Evolutionary conservation across 2,797 vertebrate species (phyloP), one percentile per base, ranked within the genome.

Genomic region (Labroides dimidiatus): DNA sequence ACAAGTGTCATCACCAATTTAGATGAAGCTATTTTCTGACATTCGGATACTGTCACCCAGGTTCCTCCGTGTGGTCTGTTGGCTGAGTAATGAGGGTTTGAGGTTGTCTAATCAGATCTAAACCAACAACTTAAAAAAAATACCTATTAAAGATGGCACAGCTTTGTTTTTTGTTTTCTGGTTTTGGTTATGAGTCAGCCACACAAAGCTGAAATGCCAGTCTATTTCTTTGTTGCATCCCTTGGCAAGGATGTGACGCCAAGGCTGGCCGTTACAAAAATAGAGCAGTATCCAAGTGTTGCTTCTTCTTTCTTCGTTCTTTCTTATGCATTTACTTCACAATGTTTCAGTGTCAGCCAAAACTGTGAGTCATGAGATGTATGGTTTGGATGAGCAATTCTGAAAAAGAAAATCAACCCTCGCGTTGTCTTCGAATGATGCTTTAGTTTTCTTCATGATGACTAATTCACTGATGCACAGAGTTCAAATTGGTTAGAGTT

Each of bases 1-100:
- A 84, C 80, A 78, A 89, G 83, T 85, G 80, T 84, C 84, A 91
- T 93, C 90, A 91, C 84, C 77, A 76, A 88, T 89, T 90, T 86
- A 90, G 87, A 92, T 83, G 39, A 67, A 86, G 75, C 67, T 71
- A 60, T 80, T 80, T 80, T 84, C 61, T 77, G 39, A 84, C 68
- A 84, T 85, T 81, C 33, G 64, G 82, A 77, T 58, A 61, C 68
- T 85, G 60, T 53, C 17, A 0, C 39, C 0, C 11, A 71, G 44
- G 51, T 58, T 64, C 63, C 64, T 65, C 14, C 13, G 48, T 45
- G 55, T 1, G 48, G 58, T 83, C 64, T 66, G 43, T 27, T 70
- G 12, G 17, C 33, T 66, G 39, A 72, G 62, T 70, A 75, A 68
- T 58, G 56, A 75, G 62, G 50, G n/a, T 30, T 13, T 53, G 20